phyloP scores from a whole-genome alignment of 2,888 invertebrate species.

The Carabus problematicus region DNA sequence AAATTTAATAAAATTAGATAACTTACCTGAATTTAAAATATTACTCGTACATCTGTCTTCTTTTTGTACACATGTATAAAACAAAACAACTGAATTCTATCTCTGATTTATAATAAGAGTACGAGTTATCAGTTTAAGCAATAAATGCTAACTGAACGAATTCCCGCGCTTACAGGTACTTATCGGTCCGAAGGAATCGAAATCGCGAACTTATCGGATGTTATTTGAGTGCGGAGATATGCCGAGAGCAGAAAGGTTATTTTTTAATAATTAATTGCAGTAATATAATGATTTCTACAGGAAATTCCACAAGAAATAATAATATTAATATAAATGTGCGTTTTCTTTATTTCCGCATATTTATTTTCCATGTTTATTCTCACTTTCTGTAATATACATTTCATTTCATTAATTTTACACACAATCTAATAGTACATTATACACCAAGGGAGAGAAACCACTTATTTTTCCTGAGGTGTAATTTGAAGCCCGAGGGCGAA shows the following conservation, averaged over 20 bases:
- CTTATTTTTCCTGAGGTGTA: no score
- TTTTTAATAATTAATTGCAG: conserved; percentile 37
- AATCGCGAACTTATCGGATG: conserved; percentile 31
- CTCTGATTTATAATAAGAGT: not conserved
- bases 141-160: conserved; percentile 17
- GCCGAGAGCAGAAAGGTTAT: conserved; percentile 16
- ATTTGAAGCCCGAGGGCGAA: no score
- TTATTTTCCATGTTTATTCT: no score
- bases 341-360: not conserved
- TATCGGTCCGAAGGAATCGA: conserved; percentile 22
- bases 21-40: no score
- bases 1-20: no score
- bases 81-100: no score
- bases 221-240: conserved; percentile 14
- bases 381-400: not conserved
- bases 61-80: no score
- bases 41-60: no score
- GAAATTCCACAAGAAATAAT: conserved; percentile 28
- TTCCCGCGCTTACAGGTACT: conserved; percentile 28
- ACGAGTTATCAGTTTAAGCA: conserved; percentile 15
- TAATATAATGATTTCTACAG: conserved; percentile 27
- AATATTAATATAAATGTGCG: not conserved
- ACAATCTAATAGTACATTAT: no score
- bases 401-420: conserved; percentile 4
- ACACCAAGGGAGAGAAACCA: no score